phyloP scores from a whole-genome alignment of 1,140 invertebrate genomes.

The Lineus longissimus region DNA sequence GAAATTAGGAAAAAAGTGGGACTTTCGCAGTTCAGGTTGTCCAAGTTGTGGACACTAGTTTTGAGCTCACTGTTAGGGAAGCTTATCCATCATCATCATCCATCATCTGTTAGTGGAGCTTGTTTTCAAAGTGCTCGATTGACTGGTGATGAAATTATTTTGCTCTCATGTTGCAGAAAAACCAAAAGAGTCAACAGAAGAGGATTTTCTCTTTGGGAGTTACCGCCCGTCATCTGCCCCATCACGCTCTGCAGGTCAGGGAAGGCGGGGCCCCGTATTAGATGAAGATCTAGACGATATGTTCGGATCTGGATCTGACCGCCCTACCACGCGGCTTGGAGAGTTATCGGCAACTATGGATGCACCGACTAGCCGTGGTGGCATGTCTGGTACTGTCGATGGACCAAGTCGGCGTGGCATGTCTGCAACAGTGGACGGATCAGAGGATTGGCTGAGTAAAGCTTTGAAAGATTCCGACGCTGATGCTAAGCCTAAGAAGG shows the following conservation, averaged over 20 bases:
- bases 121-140: no score
- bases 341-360: slow-evolving; percentile 19
- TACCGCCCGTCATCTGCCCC: slow-evolving; percentile 36
- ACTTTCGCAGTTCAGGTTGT: no score
- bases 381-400: slow-evolving; percentile 9
- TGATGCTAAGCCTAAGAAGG: background rate
- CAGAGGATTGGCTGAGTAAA: background rate
- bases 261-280: background rate
- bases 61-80: no score
- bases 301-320: slow-evolving; percentile 23
- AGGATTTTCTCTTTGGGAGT: slow-evolving; percentile 37
- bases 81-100: no score
- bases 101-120: no score
- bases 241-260: slow-evolving; percentile 24
- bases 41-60: no score
- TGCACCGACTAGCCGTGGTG: slow-evolving; percentile 31
- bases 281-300: slow-evolving; percentile 37
- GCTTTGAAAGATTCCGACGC: no score
- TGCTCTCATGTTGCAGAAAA: no score
- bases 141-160: no score
- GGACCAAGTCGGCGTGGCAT: slow-evolving; percentile 1
- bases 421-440: slow-evolving; percentile 5
- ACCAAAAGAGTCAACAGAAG: slow-evolving; percentile 26
- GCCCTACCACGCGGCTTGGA: background rate
- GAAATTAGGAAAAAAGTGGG: no score